Evolutionary conservation across 2,888 invertebrate species (phyloP), one percentile per base, ranked within the genome.

Genomic region (Ypsolopha scabrella): DNA sequence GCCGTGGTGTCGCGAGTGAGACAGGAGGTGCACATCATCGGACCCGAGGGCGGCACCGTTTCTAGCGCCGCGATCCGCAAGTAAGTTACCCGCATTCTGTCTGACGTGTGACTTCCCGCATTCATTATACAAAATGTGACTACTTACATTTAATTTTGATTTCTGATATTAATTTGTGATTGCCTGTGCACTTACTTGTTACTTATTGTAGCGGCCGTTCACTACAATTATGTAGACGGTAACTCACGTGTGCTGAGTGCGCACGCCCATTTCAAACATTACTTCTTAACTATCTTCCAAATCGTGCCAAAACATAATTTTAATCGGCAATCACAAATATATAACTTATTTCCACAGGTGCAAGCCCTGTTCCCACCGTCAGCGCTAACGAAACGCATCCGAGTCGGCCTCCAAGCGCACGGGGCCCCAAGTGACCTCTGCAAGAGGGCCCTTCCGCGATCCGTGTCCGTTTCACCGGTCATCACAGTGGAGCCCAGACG

Each of bases 351-450:
- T 24, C 24, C 24, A 0, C 63, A 87, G 86, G 92, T 92, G 2
- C 92, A 92, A 63, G 91, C 92, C 6, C 88, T 90, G 59, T 99
- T 99, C 89, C 99, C 99, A 14, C 92, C 96, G 41, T 94, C 95
- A 60, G 98, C 99, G 43, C 90, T 99, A 48, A 99, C 98, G n/a
- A 99, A 99, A 88, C 97, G 97, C 78, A 99, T 99, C 83, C 94
- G 96, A 87, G 98, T 99, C 64, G 98, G 98, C 57, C 90, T 98
- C 56, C 98, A 98, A 91, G 99, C 99, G 46, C 98, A 99, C 86
- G 96, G 96, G 53, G 94, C 98, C 56, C 91, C 94, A 24, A 24
- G 24, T 24, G 24, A 24, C 24, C 2, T 24, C 2, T 24, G 24
- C 24, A 24, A 24, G 24, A 24, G 24, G 4, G 24, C 24, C 24